Percentiles rank a stretch among this genome's conserved stretches.
phyloP scores from a whole-genome alignment of 2,888 invertebrate species.

The Balanococcus diminutus region DNA sequence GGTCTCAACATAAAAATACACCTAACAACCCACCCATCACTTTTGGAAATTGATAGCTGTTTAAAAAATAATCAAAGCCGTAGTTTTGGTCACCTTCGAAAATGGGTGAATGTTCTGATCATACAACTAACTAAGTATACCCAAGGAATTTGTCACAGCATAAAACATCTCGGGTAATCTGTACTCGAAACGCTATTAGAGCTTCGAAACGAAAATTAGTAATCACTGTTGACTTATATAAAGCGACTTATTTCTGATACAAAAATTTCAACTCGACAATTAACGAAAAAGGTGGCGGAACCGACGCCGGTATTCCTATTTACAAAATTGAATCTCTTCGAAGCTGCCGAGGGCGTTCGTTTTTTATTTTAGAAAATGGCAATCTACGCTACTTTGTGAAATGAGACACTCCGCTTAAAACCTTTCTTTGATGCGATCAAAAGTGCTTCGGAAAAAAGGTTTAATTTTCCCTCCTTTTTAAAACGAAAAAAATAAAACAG shows the following conservation, averaged over 20 bases:
- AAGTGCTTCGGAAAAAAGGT: conserved; percentile 42
- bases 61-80: too few species aligned
- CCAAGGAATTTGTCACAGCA: not conserved
- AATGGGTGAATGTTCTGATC: too few species aligned
- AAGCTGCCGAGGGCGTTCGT: conserved; percentile 31
- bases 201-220: not conserved
- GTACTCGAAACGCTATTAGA: not conserved
- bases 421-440: conserved; percentile 48
- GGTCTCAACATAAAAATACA: conserved; percentile 3
- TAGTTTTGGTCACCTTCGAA: too few species aligned
- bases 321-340: conserved; percentile 42
- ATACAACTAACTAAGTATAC: too few species aligned
- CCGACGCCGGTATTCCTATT: conserved; percentile 33
- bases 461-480: conserved; percentile 32
- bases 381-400: conserved; percentile 48
- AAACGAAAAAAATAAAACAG: conserved; percentile 17
- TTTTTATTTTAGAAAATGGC: conserved; percentile 42
- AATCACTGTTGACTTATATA: conserved; percentile 28
- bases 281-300: conserved; percentile 40
- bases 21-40: too few species aligned
- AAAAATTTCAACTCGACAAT: conserved; percentile 36
- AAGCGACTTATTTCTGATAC: conserved; percentile 33
- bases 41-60: too few species aligned
- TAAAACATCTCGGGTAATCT: not conserved
- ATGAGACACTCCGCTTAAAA: conserved; percentile 47